These are phyloP conservation scores for Drosophila cognata DNA, from an alignment of 2,888 invertebrate genomes.

Conservation along the genomic window DNA sequence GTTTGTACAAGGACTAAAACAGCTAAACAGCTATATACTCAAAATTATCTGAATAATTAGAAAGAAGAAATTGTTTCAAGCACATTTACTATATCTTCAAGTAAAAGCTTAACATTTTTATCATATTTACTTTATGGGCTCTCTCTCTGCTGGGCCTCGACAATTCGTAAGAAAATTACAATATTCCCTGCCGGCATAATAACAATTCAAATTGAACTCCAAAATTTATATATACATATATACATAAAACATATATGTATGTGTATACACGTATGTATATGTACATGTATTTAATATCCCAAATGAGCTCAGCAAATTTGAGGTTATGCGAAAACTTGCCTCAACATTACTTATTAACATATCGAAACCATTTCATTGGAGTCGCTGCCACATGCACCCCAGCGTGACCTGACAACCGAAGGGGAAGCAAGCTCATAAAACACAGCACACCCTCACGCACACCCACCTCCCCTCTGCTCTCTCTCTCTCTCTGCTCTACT, in stretches of 20 bases:
- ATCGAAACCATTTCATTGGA: constrained; percentile 51
- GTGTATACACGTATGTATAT: neutral
- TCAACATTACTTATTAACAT: constrained; percentile 69
- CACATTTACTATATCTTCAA: neutral
- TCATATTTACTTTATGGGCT: neutral
- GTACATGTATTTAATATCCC: constrained; percentile 29
- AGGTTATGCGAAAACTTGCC: constrained; percentile 30
- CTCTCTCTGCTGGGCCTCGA: neutral
- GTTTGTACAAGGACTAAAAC: neutral
- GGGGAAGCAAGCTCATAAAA: constrained; percentile 40
- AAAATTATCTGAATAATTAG: neutral
- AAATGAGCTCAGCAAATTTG: constrained; percentile 60
- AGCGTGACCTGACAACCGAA: neutral
- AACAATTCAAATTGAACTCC: constrained; percentile 26
- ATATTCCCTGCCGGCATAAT: constrained; percentile 6
- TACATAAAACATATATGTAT: neutral
- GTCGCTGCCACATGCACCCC: neutral
- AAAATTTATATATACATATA: constrained; percentile 14
- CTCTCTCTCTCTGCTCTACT: neutral
- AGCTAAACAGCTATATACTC: neutral
- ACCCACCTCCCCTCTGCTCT: neutral
- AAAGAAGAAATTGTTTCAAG: neutral
- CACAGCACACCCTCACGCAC: constrained; percentile 26
- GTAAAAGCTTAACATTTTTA: neutral
- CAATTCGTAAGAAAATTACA: constrained; percentile 8